Evolutionary conservation across 2,888 invertebrate species (phyloP), one percentile per base, ranked within the genome.

Genomic region (Xanthia icteritia): DNA sequence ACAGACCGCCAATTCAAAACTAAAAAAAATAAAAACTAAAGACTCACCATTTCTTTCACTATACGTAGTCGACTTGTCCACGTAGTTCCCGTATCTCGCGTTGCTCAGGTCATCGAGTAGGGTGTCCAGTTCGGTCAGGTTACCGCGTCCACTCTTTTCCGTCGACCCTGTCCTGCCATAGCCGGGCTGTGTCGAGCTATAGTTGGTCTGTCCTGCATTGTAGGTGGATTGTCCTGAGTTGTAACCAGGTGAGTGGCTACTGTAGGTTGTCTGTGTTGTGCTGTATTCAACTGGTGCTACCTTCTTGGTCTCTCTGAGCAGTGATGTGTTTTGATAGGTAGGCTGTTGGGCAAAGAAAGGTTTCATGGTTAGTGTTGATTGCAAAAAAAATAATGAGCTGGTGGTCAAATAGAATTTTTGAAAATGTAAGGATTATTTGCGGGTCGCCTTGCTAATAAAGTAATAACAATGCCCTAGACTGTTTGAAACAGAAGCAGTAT

Each of bases 61-160:
- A 71, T 91, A 94, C 3, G 92, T 82, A 45, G 89, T 78, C 20
- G 89, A 89, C 83, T 95, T 96, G 73, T 96, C 95, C 1, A 90
- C 93, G 79, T 96, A 97, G 85, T 94, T 94, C 4, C 95, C 96
- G 73, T 96, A 96, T 77, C 96, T 97, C 0, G 98, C 98, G 92
- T 98, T 98, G 96, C 99, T 99, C 88, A 99, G 97, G 94, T 99
- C 99, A 92, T 99, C 98, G 76, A 99, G 97, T 73, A 99, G 97
- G 27, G 98, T 98, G 94, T 99, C 99, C 92, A 99, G 94, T 94
- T 99, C 99, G 0, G 98, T 98, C 66, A 99, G 97, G 94, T 99
- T 98, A 88, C 98, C 98, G 36, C 83, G 83, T n/a, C 79, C 86
- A 45, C 72, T 79, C 67, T 94, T 90, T 23, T 82, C 93, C 91